Evolutionary conservation across 2,113 vertebrate genomes (phyloP), one percentile per base, ranked within the genome.

Genomic region (Pangasianodon gigas): DNA sequence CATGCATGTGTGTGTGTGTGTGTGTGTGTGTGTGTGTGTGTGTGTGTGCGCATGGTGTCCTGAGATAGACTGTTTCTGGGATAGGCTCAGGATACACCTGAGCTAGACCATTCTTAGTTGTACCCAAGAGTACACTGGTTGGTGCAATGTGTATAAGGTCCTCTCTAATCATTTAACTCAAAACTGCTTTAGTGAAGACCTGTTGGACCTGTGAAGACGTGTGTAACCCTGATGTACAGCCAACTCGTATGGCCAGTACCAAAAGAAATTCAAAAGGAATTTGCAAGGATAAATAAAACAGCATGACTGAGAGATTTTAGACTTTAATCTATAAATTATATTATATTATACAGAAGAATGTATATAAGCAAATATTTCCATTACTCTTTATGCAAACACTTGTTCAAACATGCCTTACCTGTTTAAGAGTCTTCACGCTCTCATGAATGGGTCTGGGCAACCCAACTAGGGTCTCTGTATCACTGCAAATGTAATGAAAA

Each of bases 361-460:
- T 14, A 67, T 32, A 67, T 67, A 67, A 67, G 32, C 69, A 71
- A 37, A 32, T 71, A 37, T 37, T 71, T 71, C 67, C 19, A 21
- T 46, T 77, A 24, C 46, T 6, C 19, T 4, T 24, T 46, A 77
- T 46, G 44, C 29, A 29, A 65, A 19, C 16, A 48, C 29, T 26
- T 24, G 19, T 77, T 75, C 5, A 88, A 58, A 85, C n/a, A 4
- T 74, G 54, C 92, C 87, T 94, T 87, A 99, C 98, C 97, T 98
- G 98, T 94, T 99, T 99, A 32, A 99, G 96, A 7, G 97, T 99
- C 96, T 98, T 99, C 92, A 99, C 98, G 0, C 98, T 99, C 89
- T 99, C 98, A 0, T 99, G 98, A 92, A 99, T 99, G 0, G 98
- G 98, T 86, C 97, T 95, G 0, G 98, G 98, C 0, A 99, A 94